These are phyloP conservation scores for Aphidius ervi DNA, from an alignment of 1,140 invertebrate genomes.

Conservation along the genomic window DNA sequence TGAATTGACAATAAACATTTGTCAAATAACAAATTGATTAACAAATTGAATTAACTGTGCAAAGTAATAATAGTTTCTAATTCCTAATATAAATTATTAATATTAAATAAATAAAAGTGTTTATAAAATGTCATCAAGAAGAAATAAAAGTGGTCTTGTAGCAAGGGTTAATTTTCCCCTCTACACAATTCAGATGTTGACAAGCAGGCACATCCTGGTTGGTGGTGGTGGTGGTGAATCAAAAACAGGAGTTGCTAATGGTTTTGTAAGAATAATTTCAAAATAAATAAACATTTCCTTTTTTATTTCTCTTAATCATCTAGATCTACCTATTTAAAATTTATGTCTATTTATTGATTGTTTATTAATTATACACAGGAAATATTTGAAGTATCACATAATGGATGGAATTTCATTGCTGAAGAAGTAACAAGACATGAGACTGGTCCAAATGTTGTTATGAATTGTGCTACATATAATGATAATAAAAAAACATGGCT, in stretches of 20 bases:
- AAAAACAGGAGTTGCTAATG: constrained; percentile 93
- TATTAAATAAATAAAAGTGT: neutral
- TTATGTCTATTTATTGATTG: constrained; percentile 5
- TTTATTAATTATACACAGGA: constrained; percentile 61
- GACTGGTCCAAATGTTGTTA: constrained; percentile 83
- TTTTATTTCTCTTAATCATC: neutral
- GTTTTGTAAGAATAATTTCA: constrained; percentile 68
- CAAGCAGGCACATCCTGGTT: constrained; percentile 87
- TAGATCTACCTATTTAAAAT: neutral
- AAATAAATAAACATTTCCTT: constrained; percentile 5
- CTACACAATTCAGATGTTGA: constrained; percentile 85
- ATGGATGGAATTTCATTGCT: constrained; percentile 74
- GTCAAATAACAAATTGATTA: neutral
- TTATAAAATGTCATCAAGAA: constrained; percentile 43
- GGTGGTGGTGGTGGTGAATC: constrained; percentile 92
- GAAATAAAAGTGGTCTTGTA: constrained; percentile 64
- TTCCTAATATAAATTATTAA: neutral
- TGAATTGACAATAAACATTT: constrained; percentile 19
- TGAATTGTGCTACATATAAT: constrained; percentile 77
- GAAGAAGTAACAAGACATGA: constrained; percentile 84
- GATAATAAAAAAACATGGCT: constrained; percentile 69
- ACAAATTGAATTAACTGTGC: neutral
- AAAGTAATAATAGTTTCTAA: neutral
- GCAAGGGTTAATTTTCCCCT: constrained; percentile 88
- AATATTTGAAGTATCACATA: constrained; percentile 84